Conservation (phyloP, 1,140 invertebrate species). For the Psix sp. region DNA sequence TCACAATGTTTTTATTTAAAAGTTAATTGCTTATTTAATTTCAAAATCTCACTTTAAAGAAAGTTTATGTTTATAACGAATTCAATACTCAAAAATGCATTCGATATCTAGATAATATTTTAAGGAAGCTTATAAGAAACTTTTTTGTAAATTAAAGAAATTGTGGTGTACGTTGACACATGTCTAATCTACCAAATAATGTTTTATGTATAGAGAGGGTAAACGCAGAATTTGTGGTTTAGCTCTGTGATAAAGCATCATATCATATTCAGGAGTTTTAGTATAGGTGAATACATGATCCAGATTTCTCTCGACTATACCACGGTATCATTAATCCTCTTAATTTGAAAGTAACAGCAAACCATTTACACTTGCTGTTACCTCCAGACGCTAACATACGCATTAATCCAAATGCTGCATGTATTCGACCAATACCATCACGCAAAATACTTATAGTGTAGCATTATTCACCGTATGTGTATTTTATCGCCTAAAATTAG, state of each 20-base stretch:
- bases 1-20: no score
- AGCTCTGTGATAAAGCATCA: slow-evolving; percentile 34
- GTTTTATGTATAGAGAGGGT: slow-evolving; percentile 25
- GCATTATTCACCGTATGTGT: slow-evolving; percentile 21
- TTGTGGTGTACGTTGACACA: slow-evolving; percentile 25
- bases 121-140: no score
- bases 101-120: no score
- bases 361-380: slow-evolving; percentile 51
- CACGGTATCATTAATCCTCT: slow-evolving; percentile 50
- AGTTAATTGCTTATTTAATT: no score
- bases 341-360: slow-evolving; percentile 59
- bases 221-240: slow-evolving; percentile 28
- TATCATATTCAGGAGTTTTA: slow-evolving; percentile 42
- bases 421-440: slow-evolving; percentile 14
- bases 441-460: slow-evolving; percentile 22
- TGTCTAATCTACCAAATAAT: slow-evolving; percentile 35
- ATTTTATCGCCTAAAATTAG: slow-evolving; percentile 1
- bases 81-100: no score
- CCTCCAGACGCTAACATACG: slow-evolving; percentile 33
- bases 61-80: no score
- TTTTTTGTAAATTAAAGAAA: no score
- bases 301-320: slow-evolving; percentile 35
- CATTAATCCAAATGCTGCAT: slow-evolving; percentile 35
- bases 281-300: slow-evolving; percentile 48
- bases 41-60: no score